These are phyloP conservation scores for Pristionchus maxplancki DNA, from an alignment of 2,888 invertebrate genomes.

Conservation along the genomic window DNA sequence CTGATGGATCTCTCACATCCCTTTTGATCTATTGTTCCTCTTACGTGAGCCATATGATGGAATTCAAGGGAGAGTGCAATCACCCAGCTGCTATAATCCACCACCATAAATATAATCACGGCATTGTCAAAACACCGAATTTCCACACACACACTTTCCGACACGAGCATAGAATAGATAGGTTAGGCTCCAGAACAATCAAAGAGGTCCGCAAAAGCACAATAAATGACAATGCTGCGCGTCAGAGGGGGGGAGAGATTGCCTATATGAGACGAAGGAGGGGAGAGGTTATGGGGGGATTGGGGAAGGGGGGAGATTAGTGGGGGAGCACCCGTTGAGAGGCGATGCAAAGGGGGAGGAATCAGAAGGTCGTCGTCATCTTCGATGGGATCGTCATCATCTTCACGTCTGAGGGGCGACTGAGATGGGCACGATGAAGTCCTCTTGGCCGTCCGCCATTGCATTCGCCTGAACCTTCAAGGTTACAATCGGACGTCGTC, in stretches of 20 bases:
- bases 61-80: background rate
- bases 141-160: background rate
- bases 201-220: background rate
- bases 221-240: background rate
- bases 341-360: background rate
- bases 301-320: no score
- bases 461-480: constrained; percentile 74
- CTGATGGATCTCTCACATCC: background rate
- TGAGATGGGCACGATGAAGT: constrained; percentile 72
- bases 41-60: constrained; percentile 11
- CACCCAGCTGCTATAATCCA: background rate
- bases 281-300: background rate
- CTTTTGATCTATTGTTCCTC: constrained; percentile 22
- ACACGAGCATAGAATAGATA: background rate
- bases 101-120: background rate
- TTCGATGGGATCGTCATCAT: no score
- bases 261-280: background rate
- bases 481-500: constrained; percentile 50
- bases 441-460: constrained; percentile 70
- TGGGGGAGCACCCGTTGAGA: constrained; percentile 29
- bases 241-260: background rate
- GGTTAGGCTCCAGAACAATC: background rate
- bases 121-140: background rate
- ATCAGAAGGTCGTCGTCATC: background rate
- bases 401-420: constrained; percentile 68